These are phyloP conservation scores for Gadus chalcogrammus DNA, from an alignment of 2,113 vertebrate genomes.

Conservation along the genomic window DNA sequence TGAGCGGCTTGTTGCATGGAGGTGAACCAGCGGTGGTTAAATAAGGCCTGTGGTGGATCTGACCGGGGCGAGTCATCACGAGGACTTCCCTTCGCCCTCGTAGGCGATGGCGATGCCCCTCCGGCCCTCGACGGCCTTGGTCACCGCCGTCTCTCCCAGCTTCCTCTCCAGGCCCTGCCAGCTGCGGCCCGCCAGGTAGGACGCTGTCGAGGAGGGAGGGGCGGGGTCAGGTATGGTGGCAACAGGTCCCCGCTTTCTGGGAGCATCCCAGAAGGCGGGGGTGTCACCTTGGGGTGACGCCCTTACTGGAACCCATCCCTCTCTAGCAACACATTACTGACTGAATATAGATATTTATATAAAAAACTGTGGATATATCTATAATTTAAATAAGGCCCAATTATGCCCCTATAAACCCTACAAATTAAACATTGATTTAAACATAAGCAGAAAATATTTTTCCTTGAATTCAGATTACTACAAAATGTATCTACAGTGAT, in stretches of 20 bases:
- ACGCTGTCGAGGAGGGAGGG: constrained; percentile 69
- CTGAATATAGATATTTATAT: too few relatives aligned
- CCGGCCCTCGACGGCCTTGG: constrained; percentile 81
- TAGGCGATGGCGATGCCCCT: constrained; percentile 94
- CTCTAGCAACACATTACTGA: background rate
- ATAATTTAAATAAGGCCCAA: too few relatives aligned
- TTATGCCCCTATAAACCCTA: too few relatives aligned
- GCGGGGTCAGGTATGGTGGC: too few relatives aligned
- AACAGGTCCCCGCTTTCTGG: background rate
- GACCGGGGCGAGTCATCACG: constrained; percentile 1
- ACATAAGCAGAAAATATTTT: too few relatives aligned
- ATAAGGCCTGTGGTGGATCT: background rate
- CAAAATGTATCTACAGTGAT: too few relatives aligned
- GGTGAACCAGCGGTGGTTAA: constrained; percentile 7
- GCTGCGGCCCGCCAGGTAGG: constrained; percentile 84
- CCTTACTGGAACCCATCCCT: background rate
- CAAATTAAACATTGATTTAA: too few relatives aligned
- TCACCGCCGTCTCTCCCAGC: constrained; percentile 81
- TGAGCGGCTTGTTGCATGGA: too few relatives aligned
- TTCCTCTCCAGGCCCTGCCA: constrained; percentile 89
- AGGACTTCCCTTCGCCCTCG: constrained; percentile 78
- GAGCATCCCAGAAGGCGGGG: too few relatives aligned
- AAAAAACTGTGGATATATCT: too few relatives aligned
- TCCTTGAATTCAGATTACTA: too few relatives aligned
- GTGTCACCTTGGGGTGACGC: too few relatives aligned